These are phyloP conservation scores for Onychorhynchus coronatus DNA, from an alignment of 2,113 vertebrate genomes.

Conservation along the genomic window DNA sequence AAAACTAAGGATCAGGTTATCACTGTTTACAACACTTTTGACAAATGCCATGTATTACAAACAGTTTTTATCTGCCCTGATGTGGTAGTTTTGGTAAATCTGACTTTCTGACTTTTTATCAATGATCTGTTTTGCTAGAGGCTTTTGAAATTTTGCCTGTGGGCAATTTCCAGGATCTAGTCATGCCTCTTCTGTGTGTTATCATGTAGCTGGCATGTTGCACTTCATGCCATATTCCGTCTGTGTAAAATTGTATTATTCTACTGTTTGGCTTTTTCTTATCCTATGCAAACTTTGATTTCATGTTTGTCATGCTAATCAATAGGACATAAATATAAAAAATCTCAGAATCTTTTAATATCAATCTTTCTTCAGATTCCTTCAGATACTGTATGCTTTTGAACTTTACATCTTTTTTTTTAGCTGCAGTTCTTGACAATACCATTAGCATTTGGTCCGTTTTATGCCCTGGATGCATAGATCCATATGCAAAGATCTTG, in stretches of 20 bases:
- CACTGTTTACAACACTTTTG: neutral
- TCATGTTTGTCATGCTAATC: neutral
- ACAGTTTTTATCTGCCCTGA: neutral
- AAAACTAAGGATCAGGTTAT: neutral
- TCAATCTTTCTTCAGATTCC: neutral
- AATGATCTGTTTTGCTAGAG: neutral
- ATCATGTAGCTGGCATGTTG: neutral
- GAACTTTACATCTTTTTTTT: neutral
- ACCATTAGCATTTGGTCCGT: neutral
- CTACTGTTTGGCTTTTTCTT: neutral
- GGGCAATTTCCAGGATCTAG: neutral
- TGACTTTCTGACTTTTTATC: neutral
- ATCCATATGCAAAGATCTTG: neutral
- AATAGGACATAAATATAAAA: neutral
- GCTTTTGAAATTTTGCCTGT: neutral
- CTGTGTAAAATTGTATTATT: neutral
- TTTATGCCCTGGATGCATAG: neutral
- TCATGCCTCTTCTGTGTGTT: neutral
- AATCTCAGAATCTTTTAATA: neutral
- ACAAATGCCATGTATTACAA: neutral
- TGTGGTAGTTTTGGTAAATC: neutral
- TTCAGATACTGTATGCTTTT: neutral
- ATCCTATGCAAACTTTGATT: neutral
- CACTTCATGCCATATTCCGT: neutral
- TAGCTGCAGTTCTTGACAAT: neutral